phyloP scores from a whole-genome alignment of 1,140 invertebrate species.

The Caerostris extrusa region DNA sequence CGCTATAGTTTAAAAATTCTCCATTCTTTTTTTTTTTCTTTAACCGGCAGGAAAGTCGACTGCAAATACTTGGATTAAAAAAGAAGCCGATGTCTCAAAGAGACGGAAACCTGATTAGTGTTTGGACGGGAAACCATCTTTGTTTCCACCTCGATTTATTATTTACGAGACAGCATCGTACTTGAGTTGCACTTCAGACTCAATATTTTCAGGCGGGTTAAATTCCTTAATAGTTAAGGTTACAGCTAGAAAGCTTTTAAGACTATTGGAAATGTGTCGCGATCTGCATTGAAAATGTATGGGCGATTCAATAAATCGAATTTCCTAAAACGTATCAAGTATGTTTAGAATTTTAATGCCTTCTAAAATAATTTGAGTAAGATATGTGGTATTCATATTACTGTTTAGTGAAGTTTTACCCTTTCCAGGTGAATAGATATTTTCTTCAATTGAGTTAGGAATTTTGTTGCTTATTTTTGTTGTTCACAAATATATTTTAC shows the following conservation, averaged over 20 bases:
- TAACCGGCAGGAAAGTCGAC: background rate
- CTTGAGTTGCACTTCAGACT: background rate
- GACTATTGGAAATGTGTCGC: background rate
- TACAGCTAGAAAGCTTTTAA: background rate
- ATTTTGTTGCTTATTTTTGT: too few relatives aligned
- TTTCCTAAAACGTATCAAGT: background rate
- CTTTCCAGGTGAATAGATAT: too few relatives aligned
- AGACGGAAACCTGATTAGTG: conserved; percentile 43
- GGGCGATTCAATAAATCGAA: background rate
- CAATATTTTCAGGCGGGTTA: conserved; percentile 14
- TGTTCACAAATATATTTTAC: too few relatives aligned
- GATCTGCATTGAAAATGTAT: conserved; percentile 5
- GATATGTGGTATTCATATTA: too few relatives aligned
- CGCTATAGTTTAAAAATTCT: too few relatives aligned
- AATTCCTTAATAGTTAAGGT: conserved; percentile 23
- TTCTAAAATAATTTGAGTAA: background rate
- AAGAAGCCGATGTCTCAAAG: conserved; percentile 15
- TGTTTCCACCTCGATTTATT: conserved; percentile 34
- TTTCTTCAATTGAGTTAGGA: too few relatives aligned
- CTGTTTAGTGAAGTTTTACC: too few relatives aligned
- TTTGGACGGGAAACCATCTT: background rate
- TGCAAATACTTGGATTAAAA: conserved; percentile 25
- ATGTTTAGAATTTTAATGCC: background rate
- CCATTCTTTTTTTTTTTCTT: background rate
- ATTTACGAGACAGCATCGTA: conserved; percentile 3